A percentile compares a stretch with the other conserved stretches of the same genome.
Conservation (phyloP, 2,888 invertebrate species). For the Phytoseiulus persimilis region DNA sequence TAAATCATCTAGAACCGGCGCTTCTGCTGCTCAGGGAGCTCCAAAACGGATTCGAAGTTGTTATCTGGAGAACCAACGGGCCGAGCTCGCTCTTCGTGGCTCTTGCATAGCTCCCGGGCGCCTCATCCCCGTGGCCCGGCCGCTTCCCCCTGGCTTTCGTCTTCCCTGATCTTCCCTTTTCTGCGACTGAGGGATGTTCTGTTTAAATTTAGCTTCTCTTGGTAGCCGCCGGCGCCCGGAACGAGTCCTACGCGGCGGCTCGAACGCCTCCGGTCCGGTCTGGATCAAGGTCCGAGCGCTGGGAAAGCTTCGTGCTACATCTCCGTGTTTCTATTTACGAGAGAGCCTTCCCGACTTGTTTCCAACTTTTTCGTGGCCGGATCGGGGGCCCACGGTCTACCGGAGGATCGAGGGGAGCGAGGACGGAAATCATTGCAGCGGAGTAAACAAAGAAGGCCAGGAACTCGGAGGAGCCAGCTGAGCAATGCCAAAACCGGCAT, state of each 20-base stretch:
- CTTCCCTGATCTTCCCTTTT: too few relatives aligned
- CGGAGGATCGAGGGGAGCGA: neutral
- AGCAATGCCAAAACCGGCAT: neutral
- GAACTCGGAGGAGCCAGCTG: neutral
- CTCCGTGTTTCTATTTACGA: too few relatives aligned
- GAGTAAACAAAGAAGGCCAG: neutral
- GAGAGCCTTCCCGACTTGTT: too few relatives aligned
- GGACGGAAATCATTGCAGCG: neutral
- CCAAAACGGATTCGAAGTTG: neutral
- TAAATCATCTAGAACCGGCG: neutral
- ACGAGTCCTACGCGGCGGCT: too few relatives aligned
- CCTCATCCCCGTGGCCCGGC: neutral
- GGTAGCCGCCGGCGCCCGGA: too few relatives aligned
- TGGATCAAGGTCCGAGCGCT: too few relatives aligned
- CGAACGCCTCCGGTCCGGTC: too few relatives aligned
- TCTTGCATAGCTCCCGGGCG: neutral
- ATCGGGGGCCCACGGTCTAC: neutral
- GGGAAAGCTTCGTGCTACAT: too few relatives aligned
- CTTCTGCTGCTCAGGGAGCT: neutral
- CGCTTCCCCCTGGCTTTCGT: neutral
- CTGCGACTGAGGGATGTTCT: too few relatives aligned
- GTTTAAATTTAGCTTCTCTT: too few relatives aligned
- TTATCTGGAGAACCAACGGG: neutral
- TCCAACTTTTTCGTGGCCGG: too few relatives aligned
- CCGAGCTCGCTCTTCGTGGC: neutral